Evolutionary conservation across 2,113 vertebrate species (phyloP).

Genomic region (Callithrix jacchus): DNA sequence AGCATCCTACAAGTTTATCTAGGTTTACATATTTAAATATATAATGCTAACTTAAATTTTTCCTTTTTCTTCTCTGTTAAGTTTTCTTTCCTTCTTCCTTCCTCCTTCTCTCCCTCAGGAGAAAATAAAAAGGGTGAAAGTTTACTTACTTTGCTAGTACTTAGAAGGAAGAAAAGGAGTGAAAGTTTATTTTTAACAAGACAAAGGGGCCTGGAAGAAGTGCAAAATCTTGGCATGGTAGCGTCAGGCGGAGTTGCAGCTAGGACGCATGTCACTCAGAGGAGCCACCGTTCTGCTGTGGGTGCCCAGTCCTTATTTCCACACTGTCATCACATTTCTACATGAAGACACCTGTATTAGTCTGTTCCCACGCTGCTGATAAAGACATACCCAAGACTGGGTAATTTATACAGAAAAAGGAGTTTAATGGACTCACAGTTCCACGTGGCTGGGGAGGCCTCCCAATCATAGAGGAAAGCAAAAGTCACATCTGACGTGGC

Average conservation of each 20-base stretch:
- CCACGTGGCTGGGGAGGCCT: no score
- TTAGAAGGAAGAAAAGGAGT: background rate
- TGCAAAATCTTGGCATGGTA: rapidly evolving
- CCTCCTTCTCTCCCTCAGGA: background rate
- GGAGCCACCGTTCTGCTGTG: rapidly evolving
- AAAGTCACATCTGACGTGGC: no score
- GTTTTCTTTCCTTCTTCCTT: no score
- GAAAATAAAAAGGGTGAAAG: background rate
- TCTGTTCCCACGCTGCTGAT: no score
- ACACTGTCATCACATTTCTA: background rate
- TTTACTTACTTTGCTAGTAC: background rate
- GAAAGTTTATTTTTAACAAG: background rate
- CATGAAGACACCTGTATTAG: background rate
- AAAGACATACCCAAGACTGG: no score
- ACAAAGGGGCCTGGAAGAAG: background rate
- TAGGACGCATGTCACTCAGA: background rate
- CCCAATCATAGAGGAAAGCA: no score
- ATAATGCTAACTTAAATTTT: background rate
- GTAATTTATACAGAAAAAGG: no score
- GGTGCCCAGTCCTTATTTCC: background rate
- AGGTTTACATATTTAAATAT: background rate
- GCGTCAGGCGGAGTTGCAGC: rapidly evolving
- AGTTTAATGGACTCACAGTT: no score
- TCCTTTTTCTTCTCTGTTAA: background rate
- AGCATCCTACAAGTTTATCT: background rate